A percentile compares a stretch with the other conserved stretches of the same genome.
Evolutionary conservation across 2,888 invertebrate species (phyloP).

Genomic region (Tipula confusa): DNA sequence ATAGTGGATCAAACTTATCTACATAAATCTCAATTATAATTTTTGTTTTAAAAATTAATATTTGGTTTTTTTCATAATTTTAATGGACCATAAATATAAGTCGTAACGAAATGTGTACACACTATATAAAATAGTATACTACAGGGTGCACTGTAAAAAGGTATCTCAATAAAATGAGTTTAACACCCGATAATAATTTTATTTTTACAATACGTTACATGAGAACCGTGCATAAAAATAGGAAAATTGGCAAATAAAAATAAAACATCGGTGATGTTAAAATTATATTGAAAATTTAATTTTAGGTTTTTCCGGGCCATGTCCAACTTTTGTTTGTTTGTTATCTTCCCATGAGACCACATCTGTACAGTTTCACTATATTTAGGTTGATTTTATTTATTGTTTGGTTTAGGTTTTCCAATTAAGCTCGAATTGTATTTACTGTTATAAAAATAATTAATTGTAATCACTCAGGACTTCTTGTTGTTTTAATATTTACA

Average conservation of each 20-base stretch:
- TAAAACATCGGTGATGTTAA: not conserved
- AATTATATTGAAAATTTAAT: not conserved
- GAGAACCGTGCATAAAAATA: not conserved
- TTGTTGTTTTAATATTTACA: too few relatives aligned
- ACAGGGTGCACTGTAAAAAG: not conserved
- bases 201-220: not conserved
- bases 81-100: not conserved
- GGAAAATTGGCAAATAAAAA: not conserved
- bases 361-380: too few relatives aligned
- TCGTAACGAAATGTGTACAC: not conserved
- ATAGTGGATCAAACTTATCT: not conserved
- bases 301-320: not conserved
- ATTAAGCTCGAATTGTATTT: too few relatives aligned
- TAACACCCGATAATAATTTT: not conserved
- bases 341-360: not conserved
- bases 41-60: not conserved
- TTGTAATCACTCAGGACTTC: too few relatives aligned
- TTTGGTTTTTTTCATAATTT: not conserved
- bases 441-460: too few relatives aligned
- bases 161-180: not conserved
- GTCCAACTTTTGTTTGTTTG: not conserved
- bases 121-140: not conserved
- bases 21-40: not conserved
- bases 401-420: too few relatives aligned
- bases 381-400: too few relatives aligned